Evolutionary conservation across 2,888 invertebrate species (phyloP).

Genomic region (Aelia acuminata): DNA sequence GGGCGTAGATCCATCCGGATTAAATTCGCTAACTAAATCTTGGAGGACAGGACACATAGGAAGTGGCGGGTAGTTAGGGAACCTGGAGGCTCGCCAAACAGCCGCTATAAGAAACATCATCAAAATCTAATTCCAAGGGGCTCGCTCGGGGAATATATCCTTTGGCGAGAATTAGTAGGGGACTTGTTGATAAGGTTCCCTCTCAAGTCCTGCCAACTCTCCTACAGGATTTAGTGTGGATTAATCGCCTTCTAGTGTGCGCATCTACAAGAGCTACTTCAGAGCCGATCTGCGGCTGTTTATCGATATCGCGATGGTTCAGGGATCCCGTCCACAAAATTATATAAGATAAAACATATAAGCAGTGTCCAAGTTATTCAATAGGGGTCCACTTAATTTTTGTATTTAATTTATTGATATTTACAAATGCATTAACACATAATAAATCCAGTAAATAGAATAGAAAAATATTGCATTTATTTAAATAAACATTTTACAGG

Average conservation of each 20-base stretch:
- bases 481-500: too few species aligned
- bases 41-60: constrained; percentile 5
- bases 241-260: background rate
- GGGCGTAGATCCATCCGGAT: constrained; percentile 25
- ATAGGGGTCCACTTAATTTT: too few species aligned
- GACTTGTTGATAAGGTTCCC: constrained; percentile 22
- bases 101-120: constrained; percentile 55
- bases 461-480: too few species aligned
- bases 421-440: too few species aligned
- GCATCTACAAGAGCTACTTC: constrained; percentile 4
- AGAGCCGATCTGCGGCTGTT: background rate
- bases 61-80: background rate
- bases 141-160: constrained; percentile 13
- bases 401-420: too few species aligned
- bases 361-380: too few species aligned
- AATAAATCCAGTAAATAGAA: too few species aligned
- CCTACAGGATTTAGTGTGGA: background rate
- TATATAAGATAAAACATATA: too few species aligned
- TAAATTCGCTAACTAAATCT: constrained; percentile 16
- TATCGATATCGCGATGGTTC: background rate
- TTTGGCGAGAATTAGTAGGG: constrained; percentile 22
- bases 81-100: background rate
- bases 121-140: constrained; percentile 37
- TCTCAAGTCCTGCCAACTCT: background rate
- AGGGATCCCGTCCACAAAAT: background rate